Base-by-base conservation (phyloP, 2,797 vertebrate genomes). In the Myotis findleyi region DNA sequence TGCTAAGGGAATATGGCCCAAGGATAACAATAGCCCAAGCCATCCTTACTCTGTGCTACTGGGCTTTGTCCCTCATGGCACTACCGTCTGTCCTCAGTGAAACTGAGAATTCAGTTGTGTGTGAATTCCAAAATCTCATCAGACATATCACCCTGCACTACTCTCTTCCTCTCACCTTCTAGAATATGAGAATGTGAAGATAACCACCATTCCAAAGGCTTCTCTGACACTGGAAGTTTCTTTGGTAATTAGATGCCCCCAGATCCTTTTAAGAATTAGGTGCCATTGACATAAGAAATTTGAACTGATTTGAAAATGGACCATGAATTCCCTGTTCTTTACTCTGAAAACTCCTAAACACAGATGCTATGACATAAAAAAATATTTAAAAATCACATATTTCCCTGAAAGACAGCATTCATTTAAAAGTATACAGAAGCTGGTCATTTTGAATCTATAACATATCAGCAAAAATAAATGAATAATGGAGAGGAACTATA, bases 181-280 rank as follows among this genome's bases (percentile, higher is more conserved):
- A 23, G 62, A 73, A 64, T 36, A 73, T 7, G 38, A 89, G 38
- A 83, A 75, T 59, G 33, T 80, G 30, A 89, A 76, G 71, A 84
- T 71, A 87, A 49, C 36, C 64, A 25, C 4, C 75, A 44, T 20
- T 41, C 55, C 71, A 83, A 66, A 68, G 80, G 11, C 64, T 86
- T 91, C 75, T 94, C 51, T 72, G 36, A 47, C 66, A 69, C 33
- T 41, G 68, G 49, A 77, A 64, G 44, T 81, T 38, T 49, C 17
- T 91, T 94, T 94, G 6, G 51, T 49, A 71, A 81, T 92, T 84
- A 94, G 79, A 77, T 91, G 38, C 20, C 66, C 25, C 76, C 9
- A 55, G 91, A 92, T 73, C 27, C 59, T 72, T 84, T 12, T 1
- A 82, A 59, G 62, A 72, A 73, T 75, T 83, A 57, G 44, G 13